Conservation (phyloP, 2,113 vertebrate genomes). For the Kobus ellipsiprymnus region DNA sequence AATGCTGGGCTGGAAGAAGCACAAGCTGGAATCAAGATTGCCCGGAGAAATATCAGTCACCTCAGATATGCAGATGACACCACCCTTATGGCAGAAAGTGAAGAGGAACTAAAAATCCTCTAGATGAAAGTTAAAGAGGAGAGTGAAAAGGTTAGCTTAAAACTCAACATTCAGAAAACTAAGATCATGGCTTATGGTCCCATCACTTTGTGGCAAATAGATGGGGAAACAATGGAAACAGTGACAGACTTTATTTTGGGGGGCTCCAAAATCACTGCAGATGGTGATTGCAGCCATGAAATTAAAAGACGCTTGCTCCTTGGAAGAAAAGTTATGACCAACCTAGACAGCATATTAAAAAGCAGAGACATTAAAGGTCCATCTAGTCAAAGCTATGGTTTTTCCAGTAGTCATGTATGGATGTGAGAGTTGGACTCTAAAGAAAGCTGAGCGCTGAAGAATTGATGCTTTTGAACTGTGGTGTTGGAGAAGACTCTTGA, state of each 20-base stretch:
- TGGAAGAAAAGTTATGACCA: neutral
- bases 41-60: neutral
- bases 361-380: neutral
- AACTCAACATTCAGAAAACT: neutral
- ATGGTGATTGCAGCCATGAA: neutral
- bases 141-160: neutral
- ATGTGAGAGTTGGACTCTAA: neutral
- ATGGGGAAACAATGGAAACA: neutral
- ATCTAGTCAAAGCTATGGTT: neutral
- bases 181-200: neutral
- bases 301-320: neutral
- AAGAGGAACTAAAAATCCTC: neutral
- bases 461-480: neutral
- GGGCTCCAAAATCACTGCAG: neutral
- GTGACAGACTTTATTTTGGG: neutral
- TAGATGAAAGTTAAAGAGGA: neutral
- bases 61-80: neutral
- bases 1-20: fast-evolving
- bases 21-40: neutral
- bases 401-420: neutral
- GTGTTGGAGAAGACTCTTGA: neutral
- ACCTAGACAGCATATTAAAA: neutral
- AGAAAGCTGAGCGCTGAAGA: neutral
- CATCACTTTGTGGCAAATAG: neutral
- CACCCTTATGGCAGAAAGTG: neutral